Percentiles rank a stretch among this genome's conserved stretches.
These are phyloP conservation scores for Pocillopora verrucosa DNA, from an alignment of 64 coral and sea anemone species.

Conservation along the genomic window DNA sequence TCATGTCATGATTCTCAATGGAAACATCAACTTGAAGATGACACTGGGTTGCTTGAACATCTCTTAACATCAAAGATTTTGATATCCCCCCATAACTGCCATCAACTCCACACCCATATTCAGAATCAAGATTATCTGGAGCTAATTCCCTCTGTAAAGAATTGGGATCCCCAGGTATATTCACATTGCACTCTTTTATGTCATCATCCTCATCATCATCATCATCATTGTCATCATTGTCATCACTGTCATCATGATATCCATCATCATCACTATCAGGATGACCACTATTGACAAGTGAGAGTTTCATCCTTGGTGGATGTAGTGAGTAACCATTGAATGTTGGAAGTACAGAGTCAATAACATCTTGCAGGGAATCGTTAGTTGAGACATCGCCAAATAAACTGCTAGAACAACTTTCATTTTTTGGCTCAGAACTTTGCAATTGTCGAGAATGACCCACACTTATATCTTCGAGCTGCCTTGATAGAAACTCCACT, in stretches of 20 bases:
- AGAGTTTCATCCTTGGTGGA: too few relatives aligned
- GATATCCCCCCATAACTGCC: not conserved
- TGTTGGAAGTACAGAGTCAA: conserved; percentile 24
- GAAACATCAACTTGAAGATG: not conserved
- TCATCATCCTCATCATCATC: not conserved
- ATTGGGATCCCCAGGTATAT: not conserved
- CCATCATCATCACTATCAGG: not conserved
- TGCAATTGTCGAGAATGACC: not conserved
- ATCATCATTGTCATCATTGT: not conserved
- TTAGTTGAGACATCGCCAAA: not conserved
- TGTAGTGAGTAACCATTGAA: too few relatives aligned
- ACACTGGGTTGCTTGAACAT: not conserved
- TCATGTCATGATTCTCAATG: not conserved
- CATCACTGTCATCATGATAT: not conserved
- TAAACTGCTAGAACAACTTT: not conserved
- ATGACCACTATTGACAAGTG: not conserved
- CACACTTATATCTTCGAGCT: conserved; percentile 27
- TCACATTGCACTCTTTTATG: not conserved
- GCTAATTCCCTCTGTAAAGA: not conserved
- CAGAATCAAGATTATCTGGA: not conserved
- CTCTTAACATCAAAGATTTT: not conserved
- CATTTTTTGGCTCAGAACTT: not conserved
- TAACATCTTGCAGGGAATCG: conserved; percentile 7
- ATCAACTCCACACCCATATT: too few relatives aligned
- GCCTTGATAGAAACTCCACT: not conserved